These are phyloP conservation scores for Ochropacha duplaris DNA, from an alignment of 2,888 invertebrate species.

Conservation along the genomic window DNA sequence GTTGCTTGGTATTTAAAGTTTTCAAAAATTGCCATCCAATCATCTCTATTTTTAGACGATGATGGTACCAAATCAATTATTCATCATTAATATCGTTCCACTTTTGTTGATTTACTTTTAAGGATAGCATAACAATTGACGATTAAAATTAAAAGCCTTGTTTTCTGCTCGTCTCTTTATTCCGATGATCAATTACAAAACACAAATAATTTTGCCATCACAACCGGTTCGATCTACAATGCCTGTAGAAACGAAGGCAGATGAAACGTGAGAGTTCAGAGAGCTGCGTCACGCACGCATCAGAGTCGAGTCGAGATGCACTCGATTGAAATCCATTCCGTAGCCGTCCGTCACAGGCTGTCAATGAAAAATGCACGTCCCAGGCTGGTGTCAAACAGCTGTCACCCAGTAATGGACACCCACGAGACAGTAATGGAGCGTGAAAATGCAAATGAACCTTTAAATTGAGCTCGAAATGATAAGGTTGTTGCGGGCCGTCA, in stretches of 20 bases:
- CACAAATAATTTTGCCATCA: too few relatives aligned
- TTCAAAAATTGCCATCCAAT: too few relatives aligned
- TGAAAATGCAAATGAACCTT: constrained; percentile 11
- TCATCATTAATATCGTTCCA: background rate
- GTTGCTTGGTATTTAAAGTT: background rate
- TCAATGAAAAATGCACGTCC: constrained; percentile 5
- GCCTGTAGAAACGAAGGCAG: background rate
- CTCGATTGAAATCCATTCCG: constrained; percentile 1
- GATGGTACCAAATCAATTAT: background rate
- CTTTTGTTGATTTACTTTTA: background rate
- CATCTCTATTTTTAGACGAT: background rate
- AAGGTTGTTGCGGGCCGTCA: background rate
- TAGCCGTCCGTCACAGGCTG: background rate
- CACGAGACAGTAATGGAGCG: constrained; percentile 7
- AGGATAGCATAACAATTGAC: background rate
- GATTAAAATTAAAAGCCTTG: background rate
- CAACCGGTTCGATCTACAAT: background rate
- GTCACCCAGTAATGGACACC: constrained; percentile 9
- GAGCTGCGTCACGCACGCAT: background rate
- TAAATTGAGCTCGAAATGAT: constrained; percentile 3
- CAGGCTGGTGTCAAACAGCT: background rate
- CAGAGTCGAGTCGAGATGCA: constrained; percentile 1
- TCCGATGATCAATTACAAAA: background rate
- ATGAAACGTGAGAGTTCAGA: background rate
- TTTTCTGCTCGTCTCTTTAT: background rate